Percentiles rank a stretch among this genome's conserved stretches.
These are phyloP conservation scores for Orgyia antiqua DNA, from an alignment of 2,888 invertebrate species.

Conservation along the genomic window DNA sequence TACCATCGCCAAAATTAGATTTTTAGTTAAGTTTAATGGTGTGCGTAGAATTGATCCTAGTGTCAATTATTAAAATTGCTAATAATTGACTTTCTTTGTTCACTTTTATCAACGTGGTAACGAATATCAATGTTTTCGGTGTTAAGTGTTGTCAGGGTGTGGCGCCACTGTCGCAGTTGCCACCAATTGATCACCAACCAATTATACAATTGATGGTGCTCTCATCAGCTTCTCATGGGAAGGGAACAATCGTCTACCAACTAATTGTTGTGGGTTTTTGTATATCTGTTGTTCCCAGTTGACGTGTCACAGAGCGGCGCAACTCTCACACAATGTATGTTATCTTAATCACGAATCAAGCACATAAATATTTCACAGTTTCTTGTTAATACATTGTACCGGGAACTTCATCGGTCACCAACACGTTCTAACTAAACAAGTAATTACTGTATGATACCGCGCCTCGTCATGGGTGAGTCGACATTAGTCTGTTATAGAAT, in stretches of 20 bases:
- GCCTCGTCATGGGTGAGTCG: background rate
- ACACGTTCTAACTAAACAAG: no score
- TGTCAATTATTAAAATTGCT: no score
- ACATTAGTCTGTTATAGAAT: background rate
- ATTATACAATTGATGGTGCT: constrained; percentile 59
- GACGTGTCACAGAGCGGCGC: constrained; percentile 24
- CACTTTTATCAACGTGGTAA: no score
- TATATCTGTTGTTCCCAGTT: constrained; percentile 24
- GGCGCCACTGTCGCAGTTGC: constrained; percentile 7
- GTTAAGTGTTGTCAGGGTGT: constrained; percentile 16
- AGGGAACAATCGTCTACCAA: constrained; percentile 10
- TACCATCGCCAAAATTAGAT: no score
- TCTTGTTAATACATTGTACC: no score
- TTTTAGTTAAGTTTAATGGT: no score
- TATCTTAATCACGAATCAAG: constrained; percentile 29
- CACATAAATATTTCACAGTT: no score
- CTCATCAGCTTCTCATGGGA: constrained; percentile 5
- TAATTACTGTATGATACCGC: no score
- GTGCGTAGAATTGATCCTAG: no score
- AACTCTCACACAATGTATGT: constrained; percentile 22
- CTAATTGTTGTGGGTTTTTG: constrained; percentile 34
- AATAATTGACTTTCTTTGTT: no score
- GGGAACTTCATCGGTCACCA: constrained; percentile 4
- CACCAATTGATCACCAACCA: constrained; percentile 47
- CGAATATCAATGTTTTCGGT: no score